A percentile compares a stretch with the other conserved stretches of the same genome.
Conservation (phyloP, 2,797 vertebrate species). For the Gymnocypris eckloni region DNA sequence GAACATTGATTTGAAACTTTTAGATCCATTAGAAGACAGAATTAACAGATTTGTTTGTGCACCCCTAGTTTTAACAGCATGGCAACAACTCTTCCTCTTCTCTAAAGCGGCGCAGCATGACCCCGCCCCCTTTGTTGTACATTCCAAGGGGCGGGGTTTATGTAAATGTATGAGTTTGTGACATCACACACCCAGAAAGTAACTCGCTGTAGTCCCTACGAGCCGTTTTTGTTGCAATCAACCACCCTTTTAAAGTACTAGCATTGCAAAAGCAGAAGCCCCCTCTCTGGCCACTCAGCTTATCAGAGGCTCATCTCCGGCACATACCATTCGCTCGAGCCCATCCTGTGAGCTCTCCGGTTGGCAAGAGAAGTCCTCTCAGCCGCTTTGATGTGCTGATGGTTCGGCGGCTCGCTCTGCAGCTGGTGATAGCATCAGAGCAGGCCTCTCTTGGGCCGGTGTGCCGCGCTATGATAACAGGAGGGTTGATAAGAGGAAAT, state of each 20-base stretch:
- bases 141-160: no score
- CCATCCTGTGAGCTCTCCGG: conserved; percentile 44
- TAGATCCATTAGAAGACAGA: no score
- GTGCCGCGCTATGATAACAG: conserved; percentile 73
- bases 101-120: no score
- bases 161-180: no score
- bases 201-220: no score
- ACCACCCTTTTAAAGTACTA: not conserved
- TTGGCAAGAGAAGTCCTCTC: conserved; percentile 51
- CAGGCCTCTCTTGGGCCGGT: conserved; percentile 64
- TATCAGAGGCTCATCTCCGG: conserved; percentile 52
- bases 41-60: no score
- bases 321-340: conserved; percentile 48
- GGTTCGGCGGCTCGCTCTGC: conserved; percentile 73
- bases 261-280: not conserved
- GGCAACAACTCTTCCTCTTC: no score
- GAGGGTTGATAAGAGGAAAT: conserved; percentile 75
- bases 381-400: conserved; percentile 64
- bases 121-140: no score
- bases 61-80: no score
- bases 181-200: no score
- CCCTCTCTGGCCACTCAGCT: not conserved
- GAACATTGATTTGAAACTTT: no score
- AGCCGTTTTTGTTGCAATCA: no score
- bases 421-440: conserved; percentile 78